A percentile compares a stretch with the other conserved stretches of the same genome.
Evolutionary conservation across 1,140 invertebrate genomes (phyloP).

Genomic region (Artemia franciscana): DNA sequence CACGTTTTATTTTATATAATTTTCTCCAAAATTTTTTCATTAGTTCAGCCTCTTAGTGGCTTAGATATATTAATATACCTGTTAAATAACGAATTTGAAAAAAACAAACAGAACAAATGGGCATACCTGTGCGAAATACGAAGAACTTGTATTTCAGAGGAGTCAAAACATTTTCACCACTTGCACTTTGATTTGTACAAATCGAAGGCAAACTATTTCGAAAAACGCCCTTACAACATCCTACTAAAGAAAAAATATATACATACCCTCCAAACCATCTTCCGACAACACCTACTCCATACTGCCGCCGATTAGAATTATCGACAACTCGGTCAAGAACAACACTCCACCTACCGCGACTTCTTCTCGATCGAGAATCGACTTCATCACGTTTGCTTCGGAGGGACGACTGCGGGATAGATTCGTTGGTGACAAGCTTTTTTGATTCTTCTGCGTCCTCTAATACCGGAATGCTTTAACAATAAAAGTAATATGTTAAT

Average conservation of each 20-base stretch:
- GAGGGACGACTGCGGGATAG: slow-evolving; percentile 14
- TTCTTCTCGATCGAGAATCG: slow-evolving; percentile 17
- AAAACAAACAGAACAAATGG: too few species aligned
- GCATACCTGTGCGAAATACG: too few species aligned
- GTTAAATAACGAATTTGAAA: too few species aligned
- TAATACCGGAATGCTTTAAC: not conserved
- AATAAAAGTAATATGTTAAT: too few species aligned
- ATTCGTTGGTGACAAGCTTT: slow-evolving; percentile 16
- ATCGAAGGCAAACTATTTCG: too few species aligned
- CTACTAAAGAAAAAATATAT: not conserved
- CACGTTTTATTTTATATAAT: too few species aligned
- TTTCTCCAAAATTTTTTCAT: too few species aligned
- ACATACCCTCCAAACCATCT: slow-evolving; percentile 38
- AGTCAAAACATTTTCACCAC: too few species aligned
- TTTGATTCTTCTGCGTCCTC: slow-evolving; percentile 8
- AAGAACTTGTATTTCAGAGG: too few species aligned
- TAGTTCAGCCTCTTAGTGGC: too few species aligned
- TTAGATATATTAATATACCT: too few species aligned
- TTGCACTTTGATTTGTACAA: too few species aligned
- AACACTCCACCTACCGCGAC: slow-evolving; percentile 33
- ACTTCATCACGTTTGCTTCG: slow-evolving; percentile 14
- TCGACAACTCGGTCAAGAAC: slow-evolving; percentile 42
- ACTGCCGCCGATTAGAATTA: slow-evolving; percentile 53
- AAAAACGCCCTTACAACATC: not conserved
- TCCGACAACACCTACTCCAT: slow-evolving; percentile 61